These are phyloP conservation scores for Pinctada fucata DNA, from an alignment of 2,888 invertebrate species.

Conservation along the genomic window DNA sequence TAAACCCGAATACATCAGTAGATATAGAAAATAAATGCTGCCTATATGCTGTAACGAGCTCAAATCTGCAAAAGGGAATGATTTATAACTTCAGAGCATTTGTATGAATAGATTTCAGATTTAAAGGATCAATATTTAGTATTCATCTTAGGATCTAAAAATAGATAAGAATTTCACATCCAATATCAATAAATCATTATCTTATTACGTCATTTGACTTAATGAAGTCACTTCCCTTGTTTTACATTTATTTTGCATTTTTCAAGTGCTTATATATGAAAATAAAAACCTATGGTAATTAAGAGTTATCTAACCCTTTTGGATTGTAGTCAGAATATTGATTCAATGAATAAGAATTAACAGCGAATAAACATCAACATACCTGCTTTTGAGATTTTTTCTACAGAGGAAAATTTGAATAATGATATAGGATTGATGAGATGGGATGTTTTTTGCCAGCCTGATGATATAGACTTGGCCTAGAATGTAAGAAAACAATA, in stretches of 20 bases:
- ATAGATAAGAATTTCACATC: no score
- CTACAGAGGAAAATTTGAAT: conserved; percentile 84
- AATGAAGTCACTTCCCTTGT: no score
- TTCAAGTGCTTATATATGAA: no score
- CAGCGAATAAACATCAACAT: neutral
- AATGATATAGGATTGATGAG: conserved; percentile 82
- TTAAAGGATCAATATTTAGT: no score
- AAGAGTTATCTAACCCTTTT: no score
- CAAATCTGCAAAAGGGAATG: conserved; percentile 79
- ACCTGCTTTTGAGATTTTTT: conserved; percentile 70
- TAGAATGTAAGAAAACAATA: conserved; percentile 25
- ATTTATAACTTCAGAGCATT: neutral
- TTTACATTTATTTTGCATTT: no score
- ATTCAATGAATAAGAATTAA: no score
- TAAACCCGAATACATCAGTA: conserved; percentile 95
- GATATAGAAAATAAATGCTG: conserved; percentile 86
- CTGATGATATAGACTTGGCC: conserved; percentile 53
- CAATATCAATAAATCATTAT: no score
- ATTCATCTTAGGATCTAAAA: no score
- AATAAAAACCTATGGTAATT: no score
- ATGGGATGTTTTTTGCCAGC: conserved; percentile 75
- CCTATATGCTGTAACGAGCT: conserved; percentile 75
- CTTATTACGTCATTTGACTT: no score
- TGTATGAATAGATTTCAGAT: neutral
- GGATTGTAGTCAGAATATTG: no score